These are phyloP conservation scores for Scaptomyza parva DNA, from an alignment of 2,888 invertebrate species.

Conservation along the genomic window DNA sequence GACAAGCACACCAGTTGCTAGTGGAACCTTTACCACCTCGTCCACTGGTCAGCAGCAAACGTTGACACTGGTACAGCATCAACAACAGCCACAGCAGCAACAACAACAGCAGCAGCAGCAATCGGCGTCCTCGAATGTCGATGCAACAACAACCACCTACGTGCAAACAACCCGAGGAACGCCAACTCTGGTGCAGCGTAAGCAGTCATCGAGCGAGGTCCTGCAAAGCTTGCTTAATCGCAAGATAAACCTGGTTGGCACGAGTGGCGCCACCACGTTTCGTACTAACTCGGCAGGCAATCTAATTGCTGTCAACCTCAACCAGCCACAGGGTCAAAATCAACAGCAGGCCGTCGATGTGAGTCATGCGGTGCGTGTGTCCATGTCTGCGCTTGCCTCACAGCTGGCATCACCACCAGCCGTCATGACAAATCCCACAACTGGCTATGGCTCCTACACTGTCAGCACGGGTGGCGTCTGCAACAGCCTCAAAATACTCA, in stretches of 20 bases:
- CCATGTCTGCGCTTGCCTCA: slow-evolving; percentile 85
- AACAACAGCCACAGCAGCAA: slow-evolving; percentile 76
- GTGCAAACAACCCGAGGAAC: slow-evolving; percentile 75
- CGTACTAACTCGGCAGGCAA: slow-evolving; percentile 83
- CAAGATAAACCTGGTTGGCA: slow-evolving; percentile 82
- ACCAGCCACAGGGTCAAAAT: slow-evolving; percentile 51
- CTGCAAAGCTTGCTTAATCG: slow-evolving; percentile 83
- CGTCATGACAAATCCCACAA: slow-evolving; percentile 83
- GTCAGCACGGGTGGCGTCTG: slow-evolving; percentile 70
- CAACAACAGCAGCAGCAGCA: slow-evolving; percentile 72
- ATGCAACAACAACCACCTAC: slow-evolving; percentile 72
- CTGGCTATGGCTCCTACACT: slow-evolving; percentile 81
- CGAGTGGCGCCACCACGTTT: slow-evolving; percentile 74
- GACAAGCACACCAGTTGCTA: slow-evolving; percentile 87
- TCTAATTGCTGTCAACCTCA: slow-evolving; percentile 78
- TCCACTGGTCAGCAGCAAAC: slow-evolving; percentile 77
- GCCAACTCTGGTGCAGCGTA: slow-evolving; percentile 73
- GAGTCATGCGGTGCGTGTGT: slow-evolving; percentile 84
- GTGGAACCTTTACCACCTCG: slow-evolving; percentile 83
- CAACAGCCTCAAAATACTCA: slow-evolving; percentile 76
- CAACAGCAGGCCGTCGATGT: slow-evolving; percentile 53
- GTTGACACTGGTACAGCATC: slow-evolving; percentile 79
- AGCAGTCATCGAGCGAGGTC: slow-evolving; percentile 82
- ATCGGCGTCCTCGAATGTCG: slow-evolving; percentile 57
- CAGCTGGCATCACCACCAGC: slow-evolving; percentile 85